Conservation (phyloP, 2,797 vertebrate genomes). For the Lagorchestes hirsutus region DNA sequence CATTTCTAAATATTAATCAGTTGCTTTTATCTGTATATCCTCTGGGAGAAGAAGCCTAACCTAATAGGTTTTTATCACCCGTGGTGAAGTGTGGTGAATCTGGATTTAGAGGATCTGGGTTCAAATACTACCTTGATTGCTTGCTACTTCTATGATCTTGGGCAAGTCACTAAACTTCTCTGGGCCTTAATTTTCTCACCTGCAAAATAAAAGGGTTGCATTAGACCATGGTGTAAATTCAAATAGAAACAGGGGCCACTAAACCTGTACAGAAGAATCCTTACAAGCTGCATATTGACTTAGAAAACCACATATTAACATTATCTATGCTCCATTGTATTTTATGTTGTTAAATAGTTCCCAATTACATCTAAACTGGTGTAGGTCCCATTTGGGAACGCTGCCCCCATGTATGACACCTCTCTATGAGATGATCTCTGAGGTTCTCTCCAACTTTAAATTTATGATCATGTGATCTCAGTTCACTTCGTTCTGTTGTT, state of each 20-base stretch:
- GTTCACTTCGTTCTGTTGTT: neutral
- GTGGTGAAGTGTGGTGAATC: neutral
- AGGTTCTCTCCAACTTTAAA: neutral
- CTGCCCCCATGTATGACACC: neutral
- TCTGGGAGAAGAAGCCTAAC: neutral
- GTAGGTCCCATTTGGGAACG: neutral
- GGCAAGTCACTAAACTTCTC: neutral
- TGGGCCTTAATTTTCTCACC: neutral
- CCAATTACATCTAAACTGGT: neutral
- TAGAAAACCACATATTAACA: neutral
- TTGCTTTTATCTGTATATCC: neutral
- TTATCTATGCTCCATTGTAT: neutral
- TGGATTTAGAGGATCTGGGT: neutral
- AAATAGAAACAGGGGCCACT: neutral
- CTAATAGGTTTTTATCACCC: neutral
- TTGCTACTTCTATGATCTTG: neutral
- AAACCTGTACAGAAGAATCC: neutral
- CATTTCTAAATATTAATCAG: neutral
- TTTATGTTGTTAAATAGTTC: neutral
- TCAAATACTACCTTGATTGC: neutral
- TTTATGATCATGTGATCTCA: neutral
- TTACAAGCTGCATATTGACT: neutral
- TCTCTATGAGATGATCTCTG: neutral
- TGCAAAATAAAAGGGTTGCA: neutral
- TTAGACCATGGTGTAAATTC: neutral